Conservation (phyloP, 2,797 vertebrate species). For the Nannoperca australis region DNA sequence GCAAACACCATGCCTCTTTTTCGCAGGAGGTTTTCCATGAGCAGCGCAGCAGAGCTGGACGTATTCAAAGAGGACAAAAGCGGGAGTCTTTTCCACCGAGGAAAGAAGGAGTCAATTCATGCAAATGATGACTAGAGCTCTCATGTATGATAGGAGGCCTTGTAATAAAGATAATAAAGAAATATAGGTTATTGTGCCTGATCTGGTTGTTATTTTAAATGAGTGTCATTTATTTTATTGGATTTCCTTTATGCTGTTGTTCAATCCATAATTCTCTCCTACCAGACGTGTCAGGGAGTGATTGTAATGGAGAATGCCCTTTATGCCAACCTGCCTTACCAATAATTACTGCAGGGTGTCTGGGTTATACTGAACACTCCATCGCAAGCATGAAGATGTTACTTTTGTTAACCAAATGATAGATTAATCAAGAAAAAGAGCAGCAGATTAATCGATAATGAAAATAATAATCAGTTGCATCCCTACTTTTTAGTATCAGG, state of each 20-base stretch:
- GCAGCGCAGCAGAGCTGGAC: constrained; percentile 15
- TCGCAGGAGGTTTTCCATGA: constrained; percentile 54
- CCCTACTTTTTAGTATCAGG: neutral
- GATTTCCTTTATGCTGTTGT: constrained; percentile 1
- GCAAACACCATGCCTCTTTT: constrained; percentile 52
- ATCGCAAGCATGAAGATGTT: neutral
- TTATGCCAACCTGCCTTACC: neutral
- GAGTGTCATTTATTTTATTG: constrained; percentile 21
- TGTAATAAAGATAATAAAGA: constrained; percentile 56
- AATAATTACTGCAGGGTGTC: neutral
- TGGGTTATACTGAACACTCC: neutral
- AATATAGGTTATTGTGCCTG: neutral
- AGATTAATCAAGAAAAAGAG: neutral
- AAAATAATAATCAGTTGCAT: neutral
- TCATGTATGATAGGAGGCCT: constrained; percentile 43
- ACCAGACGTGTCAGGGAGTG: neutral
- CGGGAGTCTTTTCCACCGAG: constrained; percentile 35
- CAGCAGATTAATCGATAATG: no score
- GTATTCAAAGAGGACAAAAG: constrained; percentile 61
- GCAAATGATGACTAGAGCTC: constrained; percentile 61
- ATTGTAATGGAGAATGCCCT: neutral
- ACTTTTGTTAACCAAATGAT: neutral
- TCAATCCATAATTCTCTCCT: neutral
- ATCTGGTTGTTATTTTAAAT: constrained; percentile 26
- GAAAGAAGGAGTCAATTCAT: constrained; percentile 60